Percentiles rank a stretch among this genome's conserved stretches.
phyloP scores from a whole-genome alignment of 2,113 vertebrate genomes.

The Conger conger region DNA sequence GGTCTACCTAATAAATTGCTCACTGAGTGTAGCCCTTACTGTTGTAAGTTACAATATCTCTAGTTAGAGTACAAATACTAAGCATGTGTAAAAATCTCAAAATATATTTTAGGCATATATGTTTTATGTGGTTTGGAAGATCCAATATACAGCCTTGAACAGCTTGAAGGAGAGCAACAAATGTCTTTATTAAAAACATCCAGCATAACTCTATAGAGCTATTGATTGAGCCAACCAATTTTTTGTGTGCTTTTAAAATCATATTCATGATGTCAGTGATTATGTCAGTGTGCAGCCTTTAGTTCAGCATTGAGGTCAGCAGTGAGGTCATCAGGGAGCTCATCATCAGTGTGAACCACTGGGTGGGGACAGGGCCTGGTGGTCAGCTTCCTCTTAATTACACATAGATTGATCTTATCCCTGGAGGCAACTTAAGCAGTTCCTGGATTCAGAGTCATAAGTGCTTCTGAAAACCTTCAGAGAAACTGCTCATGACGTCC shows the following conservation, averaged over 20 bases:
- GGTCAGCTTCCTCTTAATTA: neutral
- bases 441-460: neutral
- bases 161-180: neutral
- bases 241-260: too few species aligned
- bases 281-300: neutral
- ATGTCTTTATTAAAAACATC: neutral
- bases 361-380: neutral
- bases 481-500: neutral
- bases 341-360: neutral
- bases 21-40: too few species aligned
- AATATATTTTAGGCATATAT: too few species aligned
- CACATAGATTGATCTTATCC: neutral
- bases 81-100: too few species aligned
- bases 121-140: too few species aligned
- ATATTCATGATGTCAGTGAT: neutral
- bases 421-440: neutral
- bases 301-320: neutral
- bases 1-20: too few species aligned
- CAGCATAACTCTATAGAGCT: too few species aligned
- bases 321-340: neutral
- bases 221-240: too few species aligned
- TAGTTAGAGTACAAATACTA: too few species aligned
- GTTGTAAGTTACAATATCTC: too few species aligned
- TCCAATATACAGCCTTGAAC: too few species aligned
- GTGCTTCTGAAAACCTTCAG: neutral